Evolutionary conservation across 2,888 invertebrate species (phyloP), one percentile per base, ranked within the genome.

Genomic region (Melitaea athalia): DNA sequence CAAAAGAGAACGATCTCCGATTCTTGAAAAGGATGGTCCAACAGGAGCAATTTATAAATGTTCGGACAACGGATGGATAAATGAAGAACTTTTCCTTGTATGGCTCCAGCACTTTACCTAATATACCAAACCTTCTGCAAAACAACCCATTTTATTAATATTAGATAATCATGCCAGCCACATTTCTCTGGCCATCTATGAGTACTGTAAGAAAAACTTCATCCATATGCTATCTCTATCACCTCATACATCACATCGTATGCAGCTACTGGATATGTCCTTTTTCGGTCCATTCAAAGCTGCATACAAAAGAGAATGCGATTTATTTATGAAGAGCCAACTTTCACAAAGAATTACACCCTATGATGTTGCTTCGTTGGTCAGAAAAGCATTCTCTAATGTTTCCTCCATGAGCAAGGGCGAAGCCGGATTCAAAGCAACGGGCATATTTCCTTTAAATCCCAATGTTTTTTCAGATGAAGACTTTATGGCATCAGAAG

Each of bases 11-110:
- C 86, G 83, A 82, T 81, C 57, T n/a, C 81, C 83, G 12, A 69
- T 72, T 0, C 77, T 90, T 11, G 80, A 85, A 71, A 82, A 82
- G 64, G 85, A 83, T 79, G 87, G 88, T 15, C 86, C 85, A 72
- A 67, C 78, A 70, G 81, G 82, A 47, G 79, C 86, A 7, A 70
- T 88, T 45, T 79, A 79, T 66, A 77, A 73, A 71, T 78, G 76
- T 52, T 80, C 78, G 12, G 74, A 79, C 11, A 78, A 75, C 42
- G 78, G 77, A 5, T 80, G 78, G 79, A 78, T 78, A 0, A 82
- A 80, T 24, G 78, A 79, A 43, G 2, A 72, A 42, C 68, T 78
- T 6, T 79, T 78, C 69, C 24, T 79, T 62, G 72, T 77, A 62
- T 79, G 79, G 78, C 64, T 79, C 24, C 7, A 55, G 47, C 77